Evolutionary conservation across 2,888 invertebrate species (phyloP).

Genomic region (Mythimna vitellina): DNA sequence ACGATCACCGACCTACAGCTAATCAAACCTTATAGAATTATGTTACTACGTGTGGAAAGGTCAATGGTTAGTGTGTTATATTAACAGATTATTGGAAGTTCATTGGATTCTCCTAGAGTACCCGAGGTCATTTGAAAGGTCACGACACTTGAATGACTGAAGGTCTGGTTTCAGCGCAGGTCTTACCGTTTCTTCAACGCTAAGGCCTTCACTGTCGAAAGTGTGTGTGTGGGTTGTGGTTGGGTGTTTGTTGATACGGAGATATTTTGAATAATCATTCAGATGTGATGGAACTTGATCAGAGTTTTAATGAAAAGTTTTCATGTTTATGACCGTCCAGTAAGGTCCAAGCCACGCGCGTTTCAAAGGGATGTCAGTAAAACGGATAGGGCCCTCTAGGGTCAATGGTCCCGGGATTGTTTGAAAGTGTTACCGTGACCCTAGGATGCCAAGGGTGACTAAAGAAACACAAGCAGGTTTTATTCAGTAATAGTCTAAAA

Average conservation of each 20-base stretch:
- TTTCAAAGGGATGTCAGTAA: too few relatives aligned
- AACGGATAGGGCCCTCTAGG: too few relatives aligned
- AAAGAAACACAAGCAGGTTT: too few relatives aligned
- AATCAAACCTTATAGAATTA: slow-evolving; percentile 33
- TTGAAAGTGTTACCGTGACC: too few relatives aligned
- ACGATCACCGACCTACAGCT: slow-evolving; percentile 1
- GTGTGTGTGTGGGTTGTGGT: too few relatives aligned
- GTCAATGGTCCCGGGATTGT: too few relatives aligned
- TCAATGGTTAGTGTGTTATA: slow-evolving; percentile 2
- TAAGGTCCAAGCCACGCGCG: too few relatives aligned
- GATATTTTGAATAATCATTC: neutral
- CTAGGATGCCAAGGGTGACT: too few relatives aligned
- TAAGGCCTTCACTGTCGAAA: too few relatives aligned
- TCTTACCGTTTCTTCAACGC: neutral
- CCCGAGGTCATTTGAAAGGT: slow-evolving; percentile 2
- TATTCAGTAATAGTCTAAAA: too few relatives aligned
- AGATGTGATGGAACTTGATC: neutral
- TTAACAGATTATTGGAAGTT: slow-evolving; percentile 11
- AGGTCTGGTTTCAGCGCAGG: neutral
- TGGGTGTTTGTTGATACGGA: too few relatives aligned
- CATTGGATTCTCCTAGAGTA: slow-evolving; percentile 14
- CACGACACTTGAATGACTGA: neutral
- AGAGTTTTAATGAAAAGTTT: neutral
- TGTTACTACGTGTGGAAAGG: neutral
- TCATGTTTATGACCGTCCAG: too few relatives aligned